These are phyloP conservation scores for Grammomys dolichurus DNA, from an alignment of 2,113 vertebrate genomes.

Conservation along the genomic window DNA sequence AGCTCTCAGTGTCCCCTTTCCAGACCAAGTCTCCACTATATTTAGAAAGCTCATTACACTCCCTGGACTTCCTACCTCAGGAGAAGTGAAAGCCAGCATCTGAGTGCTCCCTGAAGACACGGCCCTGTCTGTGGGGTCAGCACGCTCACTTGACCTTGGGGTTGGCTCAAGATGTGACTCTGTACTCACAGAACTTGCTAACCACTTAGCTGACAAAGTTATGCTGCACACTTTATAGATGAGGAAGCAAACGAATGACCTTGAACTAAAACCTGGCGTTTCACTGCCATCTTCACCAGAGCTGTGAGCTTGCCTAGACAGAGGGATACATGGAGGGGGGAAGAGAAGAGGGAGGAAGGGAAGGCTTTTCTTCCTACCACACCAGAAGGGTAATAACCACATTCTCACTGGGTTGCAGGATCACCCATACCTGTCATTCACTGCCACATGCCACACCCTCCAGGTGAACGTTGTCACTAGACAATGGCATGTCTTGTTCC, in stretches of 20 bases:
- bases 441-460: not conserved
- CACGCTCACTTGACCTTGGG: not conserved
- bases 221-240: conserved; percentile 24
- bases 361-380: not conserved
- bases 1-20: conserved; percentile 40
- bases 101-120: not conserved
- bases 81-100: conserved; percentile 56
- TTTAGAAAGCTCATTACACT: conserved; percentile 68
- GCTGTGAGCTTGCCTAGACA: not conserved
- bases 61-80: conserved; percentile 15
- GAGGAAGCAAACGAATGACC: not conserved
- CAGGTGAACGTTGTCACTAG: not conserved
- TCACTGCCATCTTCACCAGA: not conserved
- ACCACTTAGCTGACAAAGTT: not conserved
- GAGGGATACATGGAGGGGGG: not conserved
- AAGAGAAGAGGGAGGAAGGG: not conserved
- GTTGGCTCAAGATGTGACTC: not conserved
- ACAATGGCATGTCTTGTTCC: not conserved
- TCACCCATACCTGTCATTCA: not conserved
- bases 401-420: not conserved
- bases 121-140: too few relatives aligned
- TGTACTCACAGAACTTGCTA: not conserved
- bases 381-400: not conserved
- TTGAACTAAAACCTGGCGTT: not conserved
- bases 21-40: conserved; percentile 33